Evolutionary conservation across 2,888 invertebrate species (phyloP).

Genomic region (Mantis religiosa): DNA sequence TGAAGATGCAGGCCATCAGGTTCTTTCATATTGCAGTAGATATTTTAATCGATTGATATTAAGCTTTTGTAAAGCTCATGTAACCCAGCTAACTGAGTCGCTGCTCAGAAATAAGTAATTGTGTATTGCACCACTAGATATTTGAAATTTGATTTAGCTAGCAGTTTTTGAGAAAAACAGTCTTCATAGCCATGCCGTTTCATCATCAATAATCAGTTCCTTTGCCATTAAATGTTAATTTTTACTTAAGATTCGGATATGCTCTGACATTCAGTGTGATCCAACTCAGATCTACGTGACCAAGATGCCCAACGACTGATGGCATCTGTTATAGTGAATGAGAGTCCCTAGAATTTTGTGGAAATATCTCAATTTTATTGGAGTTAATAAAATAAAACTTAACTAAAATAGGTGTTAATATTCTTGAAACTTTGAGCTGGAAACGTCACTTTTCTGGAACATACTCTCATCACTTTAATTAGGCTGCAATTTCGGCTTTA

Average conservation of each 20-base stretch:
- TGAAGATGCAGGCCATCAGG: neutral
- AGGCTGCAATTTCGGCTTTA: too few species aligned
- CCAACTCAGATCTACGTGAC: too few species aligned
- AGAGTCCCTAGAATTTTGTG: too few species aligned
- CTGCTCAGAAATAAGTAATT: neutral
- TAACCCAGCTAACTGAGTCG: neutral
- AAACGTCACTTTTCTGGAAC: too few species aligned
- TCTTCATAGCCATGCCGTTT: neutral
- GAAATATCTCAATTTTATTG: too few species aligned
- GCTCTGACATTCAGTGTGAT: neutral
- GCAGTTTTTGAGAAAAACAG: neutral
- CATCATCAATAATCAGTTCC: neutral
- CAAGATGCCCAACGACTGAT: too few species aligned
- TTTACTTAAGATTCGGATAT: neutral
- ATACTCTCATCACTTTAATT: too few species aligned
- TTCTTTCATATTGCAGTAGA: neutral
- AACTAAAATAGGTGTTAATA: too few species aligned
- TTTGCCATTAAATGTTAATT: neutral
- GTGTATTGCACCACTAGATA: neutral
- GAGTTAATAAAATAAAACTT: too few species aligned
- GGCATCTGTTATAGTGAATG: too few species aligned
- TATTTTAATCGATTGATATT: too few species aligned
- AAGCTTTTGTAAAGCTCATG: neutral
- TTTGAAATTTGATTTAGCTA: neutral
- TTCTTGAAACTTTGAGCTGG: too few species aligned